Conservation (phyloP, 2,888 invertebrate genomes). For the Torymus texanus region DNA sequence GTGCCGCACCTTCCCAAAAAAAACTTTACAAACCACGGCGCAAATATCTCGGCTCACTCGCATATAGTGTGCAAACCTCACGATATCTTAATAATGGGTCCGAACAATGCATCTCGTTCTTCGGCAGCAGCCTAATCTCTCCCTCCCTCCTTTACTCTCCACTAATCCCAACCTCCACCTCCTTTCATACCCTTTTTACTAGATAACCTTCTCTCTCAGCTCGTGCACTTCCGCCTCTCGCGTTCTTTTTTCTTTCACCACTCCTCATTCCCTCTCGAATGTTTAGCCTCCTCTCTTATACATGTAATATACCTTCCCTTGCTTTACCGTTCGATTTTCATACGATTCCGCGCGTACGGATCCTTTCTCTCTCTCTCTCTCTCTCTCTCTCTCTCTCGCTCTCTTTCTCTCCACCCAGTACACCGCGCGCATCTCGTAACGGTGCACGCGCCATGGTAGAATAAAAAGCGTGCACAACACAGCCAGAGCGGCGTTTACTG, state of each 20-base stretch:
- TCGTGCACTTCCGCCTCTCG: conserved; percentile 11
- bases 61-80: conserved; percentile 2
- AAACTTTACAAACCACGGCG: background rate
- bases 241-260: background rate
- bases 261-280: conserved; percentile 14
- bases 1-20: background rate
- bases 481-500: conserved; percentile 62
- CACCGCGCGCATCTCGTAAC: conserved; percentile 55
- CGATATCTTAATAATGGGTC: conserved; percentile 51
- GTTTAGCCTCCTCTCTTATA: conserved; percentile 6
- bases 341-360: conserved; percentile 17
- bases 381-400: conserved; percentile 18
- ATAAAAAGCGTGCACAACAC: conserved; percentile 64
- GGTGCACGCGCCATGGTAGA: conserved; percentile 58
- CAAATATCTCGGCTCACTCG: background rate
- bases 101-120: conserved; percentile 34
- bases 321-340: conserved; percentile 45
- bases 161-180: conserved; percentile 2
- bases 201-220: conserved; percentile 22
- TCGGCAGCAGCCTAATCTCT: conserved; percentile 38
- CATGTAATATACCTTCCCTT: background rate
- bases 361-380: background rate
- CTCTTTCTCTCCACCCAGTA: conserved; percentile 4
- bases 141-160: conserved; percentile 16
- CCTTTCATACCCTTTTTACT: conserved; percentile 22